Conservation (phyloP, 2,113 vertebrate genomes). For the Serinus canaria region DNA sequence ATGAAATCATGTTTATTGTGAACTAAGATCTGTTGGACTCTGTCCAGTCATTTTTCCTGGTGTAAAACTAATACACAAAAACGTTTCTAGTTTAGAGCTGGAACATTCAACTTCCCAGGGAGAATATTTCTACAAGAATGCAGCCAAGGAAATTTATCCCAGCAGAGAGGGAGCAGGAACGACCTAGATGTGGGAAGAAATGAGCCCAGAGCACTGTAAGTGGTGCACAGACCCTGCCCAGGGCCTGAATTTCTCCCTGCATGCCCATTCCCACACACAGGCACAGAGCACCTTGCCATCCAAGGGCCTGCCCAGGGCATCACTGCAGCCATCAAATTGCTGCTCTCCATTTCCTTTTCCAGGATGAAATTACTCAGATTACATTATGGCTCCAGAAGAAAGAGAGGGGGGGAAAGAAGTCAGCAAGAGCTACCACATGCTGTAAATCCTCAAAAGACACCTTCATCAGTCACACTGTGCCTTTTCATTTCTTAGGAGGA, state of each 20-base stretch:
- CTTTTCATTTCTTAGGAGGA: neutral
- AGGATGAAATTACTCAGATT: constrained; percentile 12
- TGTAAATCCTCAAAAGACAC: neutral
- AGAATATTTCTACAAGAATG: neutral
- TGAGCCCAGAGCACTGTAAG: neutral
- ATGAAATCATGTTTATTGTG: neutral
- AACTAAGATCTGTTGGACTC: neutral
- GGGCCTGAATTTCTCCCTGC: neutral
- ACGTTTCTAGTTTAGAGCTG: neutral
- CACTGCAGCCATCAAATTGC: neutral
- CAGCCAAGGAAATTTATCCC: neutral
- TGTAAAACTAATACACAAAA: neutral
- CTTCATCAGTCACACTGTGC: neutral
- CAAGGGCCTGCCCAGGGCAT: neutral
- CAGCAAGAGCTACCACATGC: neutral
- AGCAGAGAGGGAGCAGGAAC: neutral
- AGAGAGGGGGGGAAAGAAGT: neutral
- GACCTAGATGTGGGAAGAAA: neutral
- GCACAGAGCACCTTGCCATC: neutral
- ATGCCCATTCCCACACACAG: neutral
- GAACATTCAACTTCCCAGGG: neutral
- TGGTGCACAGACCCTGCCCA: neutral
- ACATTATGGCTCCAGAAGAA: neutral
- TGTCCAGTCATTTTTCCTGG: neutral
- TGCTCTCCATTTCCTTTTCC: neutral